A percentile compares a stretch with the other conserved stretches of the same genome.
These are phyloP conservation scores for Brachyalestes nurse DNA, from an alignment of 2,797 vertebrate species.

Conservation along the genomic window DNA sequence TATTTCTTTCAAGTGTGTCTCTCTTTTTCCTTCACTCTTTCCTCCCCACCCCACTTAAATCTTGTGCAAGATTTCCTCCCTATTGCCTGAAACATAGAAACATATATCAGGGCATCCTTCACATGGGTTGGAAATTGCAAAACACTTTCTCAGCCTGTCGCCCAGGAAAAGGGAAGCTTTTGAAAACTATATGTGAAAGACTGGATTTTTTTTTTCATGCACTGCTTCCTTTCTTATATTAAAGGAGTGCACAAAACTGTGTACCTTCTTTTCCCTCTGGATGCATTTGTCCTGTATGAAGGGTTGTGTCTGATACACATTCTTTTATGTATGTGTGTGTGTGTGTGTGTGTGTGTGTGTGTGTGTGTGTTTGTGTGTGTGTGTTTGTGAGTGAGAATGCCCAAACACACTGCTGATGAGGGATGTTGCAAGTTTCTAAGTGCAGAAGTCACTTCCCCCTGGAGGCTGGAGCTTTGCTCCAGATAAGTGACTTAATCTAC, in stretches of 20 bases:
- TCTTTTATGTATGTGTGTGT: no score
- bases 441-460: constrained; percentile 8
- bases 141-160: background rate
- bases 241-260: background rate
- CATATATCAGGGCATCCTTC: constrained; percentile 50
- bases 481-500: background rate
- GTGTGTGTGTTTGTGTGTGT: no score
- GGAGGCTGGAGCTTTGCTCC: background rate
- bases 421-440: background rate
- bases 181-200: no score
- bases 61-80: constrained; percentile 80
- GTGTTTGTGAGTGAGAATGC: background rate
- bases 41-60: constrained; percentile 18
- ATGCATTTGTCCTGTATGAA: background rate
- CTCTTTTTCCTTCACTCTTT: background rate
- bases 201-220: background rate
- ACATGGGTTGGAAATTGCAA: constrained; percentile 9
- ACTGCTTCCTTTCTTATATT: background rate
- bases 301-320: background rate
- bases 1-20: background rate
- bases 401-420: background rate
- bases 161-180: background rate
- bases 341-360: no score
- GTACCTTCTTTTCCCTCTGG: no score
- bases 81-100: constrained; percentile 62